phyloP scores from a whole-genome alignment of 2,797 vertebrate genomes.

The Neosilurus mollespiculum region DNA sequence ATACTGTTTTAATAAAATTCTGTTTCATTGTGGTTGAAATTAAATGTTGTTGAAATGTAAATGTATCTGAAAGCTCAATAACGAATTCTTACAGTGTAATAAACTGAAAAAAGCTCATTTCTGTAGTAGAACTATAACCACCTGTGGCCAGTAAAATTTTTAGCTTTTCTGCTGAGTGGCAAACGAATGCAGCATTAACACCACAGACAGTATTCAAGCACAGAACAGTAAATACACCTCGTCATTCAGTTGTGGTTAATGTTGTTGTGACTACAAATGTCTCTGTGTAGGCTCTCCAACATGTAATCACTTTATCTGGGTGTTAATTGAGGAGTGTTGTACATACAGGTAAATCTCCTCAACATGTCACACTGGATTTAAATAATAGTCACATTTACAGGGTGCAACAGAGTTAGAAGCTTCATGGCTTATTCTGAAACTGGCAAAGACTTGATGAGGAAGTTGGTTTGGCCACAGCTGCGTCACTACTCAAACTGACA shows the following conservation, averaged over 20 bases:
- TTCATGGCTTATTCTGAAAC: slow-evolving; percentile 31
- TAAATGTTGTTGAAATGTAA: neutral
- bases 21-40: neutral
- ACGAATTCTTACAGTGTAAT: neutral
- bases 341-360: slow-evolving; percentile 12
- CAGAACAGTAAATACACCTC: slow-evolving; percentile 35
- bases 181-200: slow-evolving; percentile 23
- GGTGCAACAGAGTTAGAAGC: slow-evolving; percentile 18
- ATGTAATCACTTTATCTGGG: slow-evolving; percentile 60
- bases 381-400: slow-evolving; percentile 52
- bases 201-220: slow-evolving; percentile 11
- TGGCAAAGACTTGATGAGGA: slow-evolving; percentile 57
- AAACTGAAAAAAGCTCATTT: neutral
- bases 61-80: neutral
- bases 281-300: slow-evolving; percentile 56
- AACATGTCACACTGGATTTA: slow-evolving; percentile 55
- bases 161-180: neutral
- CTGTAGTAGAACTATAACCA: neutral
- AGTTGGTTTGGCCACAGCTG: slow-evolving; percentile 58
- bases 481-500: slow-evolving; percentile 64
- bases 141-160: neutral
- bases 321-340: slow-evolving; percentile 48
- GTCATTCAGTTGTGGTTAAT: slow-evolving; percentile 58
- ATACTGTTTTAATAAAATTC: neutral
- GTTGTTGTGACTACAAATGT: slow-evolving; percentile 65